Conservation (phyloP, 2,113 vertebrate genomes). For the Butorides virescens region DNA sequence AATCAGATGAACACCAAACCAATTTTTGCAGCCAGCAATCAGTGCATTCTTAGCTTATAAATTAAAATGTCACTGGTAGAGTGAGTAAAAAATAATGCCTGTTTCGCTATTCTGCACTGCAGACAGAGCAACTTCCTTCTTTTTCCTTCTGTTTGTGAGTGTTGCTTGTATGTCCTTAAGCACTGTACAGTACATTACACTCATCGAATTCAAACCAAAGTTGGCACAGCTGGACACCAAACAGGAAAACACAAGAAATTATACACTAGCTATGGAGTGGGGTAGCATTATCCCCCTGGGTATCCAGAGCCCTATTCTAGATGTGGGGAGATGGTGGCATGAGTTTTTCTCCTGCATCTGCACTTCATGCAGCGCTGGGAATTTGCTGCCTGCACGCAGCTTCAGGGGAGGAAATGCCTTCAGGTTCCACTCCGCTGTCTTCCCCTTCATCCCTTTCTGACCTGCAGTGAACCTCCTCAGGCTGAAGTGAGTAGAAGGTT, state of each 20-base stretch:
- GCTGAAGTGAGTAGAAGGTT: background rate
- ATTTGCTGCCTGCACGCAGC: background rate
- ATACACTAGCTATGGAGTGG: background rate
- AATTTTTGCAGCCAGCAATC: conserved; percentile 74
- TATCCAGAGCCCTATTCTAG: background rate
- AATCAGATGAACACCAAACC: conserved; percentile 79
- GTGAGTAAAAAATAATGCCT: conserved; percentile 62
- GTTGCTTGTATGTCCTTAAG: background rate
- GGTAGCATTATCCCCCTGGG: background rate
- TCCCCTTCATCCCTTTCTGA: background rate
- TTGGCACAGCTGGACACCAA: background rate
- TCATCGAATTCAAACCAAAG: background rate
- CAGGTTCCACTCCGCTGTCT: background rate
- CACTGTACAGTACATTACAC: background rate
- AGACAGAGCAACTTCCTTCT: background rate
- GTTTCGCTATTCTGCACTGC: conserved; percentile 6
- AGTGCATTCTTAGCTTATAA: conserved; percentile 69
- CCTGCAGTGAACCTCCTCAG: background rate
- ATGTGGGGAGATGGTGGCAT: background rate
- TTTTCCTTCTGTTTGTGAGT: background rate
- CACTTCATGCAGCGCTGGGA: background rate
- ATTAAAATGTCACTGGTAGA: conserved; percentile 77
- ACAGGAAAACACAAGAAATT: background rate
- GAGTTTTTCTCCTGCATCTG: background rate
- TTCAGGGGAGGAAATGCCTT: background rate